These are phyloP conservation scores for Hofmannophila pseudospretella DNA, from an alignment of 2,888 invertebrate genomes.

Conservation along the genomic window DNA sequence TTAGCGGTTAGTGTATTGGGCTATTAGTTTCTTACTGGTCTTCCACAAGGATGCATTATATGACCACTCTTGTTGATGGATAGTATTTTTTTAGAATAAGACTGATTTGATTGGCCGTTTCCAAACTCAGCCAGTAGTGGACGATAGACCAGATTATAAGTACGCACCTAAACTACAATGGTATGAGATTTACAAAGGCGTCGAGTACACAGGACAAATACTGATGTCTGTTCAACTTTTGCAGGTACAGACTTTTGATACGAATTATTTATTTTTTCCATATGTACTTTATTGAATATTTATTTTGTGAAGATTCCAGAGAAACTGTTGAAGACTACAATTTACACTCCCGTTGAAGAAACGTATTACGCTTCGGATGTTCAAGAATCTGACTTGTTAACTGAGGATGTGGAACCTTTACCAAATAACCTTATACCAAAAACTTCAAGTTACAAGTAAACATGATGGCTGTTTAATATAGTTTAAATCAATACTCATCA, in stretches of 20 bases:
- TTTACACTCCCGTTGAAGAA: constrained; percentile 35
- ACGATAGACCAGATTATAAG: constrained; percentile 30
- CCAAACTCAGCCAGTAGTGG: constrained; percentile 32
- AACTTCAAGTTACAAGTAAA: constrained; percentile 49
- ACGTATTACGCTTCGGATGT: constrained; percentile 19
- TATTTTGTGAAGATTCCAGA: constrained; percentile 41
- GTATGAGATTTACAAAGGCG: constrained; percentile 56
- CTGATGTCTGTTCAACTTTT: constrained; percentile 69
- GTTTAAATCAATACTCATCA: too few relatives aligned
- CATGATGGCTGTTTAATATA: constrained; percentile 1
- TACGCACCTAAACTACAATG: constrained; percentile 64
- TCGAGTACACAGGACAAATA: constrained; percentile 56
- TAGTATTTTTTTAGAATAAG: constrained; percentile 28
- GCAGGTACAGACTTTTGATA: constrained; percentile 28
- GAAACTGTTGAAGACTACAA: constrained; percentile 41
- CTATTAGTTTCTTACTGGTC: constrained; percentile 7
- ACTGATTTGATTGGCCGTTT: constrained; percentile 43
- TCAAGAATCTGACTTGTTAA: constrained; percentile 19
- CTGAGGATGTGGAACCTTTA: constrained; percentile 30
- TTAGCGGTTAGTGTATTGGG: constrained; percentile 23
- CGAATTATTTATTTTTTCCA: too few relatives aligned
- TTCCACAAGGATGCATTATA: neutral
- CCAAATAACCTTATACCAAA: constrained; percentile 43
- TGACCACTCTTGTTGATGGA: neutral
- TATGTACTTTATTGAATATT: too few relatives aligned